These are phyloP conservation scores for Yasuhikotakia modesta DNA, from an alignment of 2,797 vertebrate genomes.

Conservation along the genomic window DNA sequence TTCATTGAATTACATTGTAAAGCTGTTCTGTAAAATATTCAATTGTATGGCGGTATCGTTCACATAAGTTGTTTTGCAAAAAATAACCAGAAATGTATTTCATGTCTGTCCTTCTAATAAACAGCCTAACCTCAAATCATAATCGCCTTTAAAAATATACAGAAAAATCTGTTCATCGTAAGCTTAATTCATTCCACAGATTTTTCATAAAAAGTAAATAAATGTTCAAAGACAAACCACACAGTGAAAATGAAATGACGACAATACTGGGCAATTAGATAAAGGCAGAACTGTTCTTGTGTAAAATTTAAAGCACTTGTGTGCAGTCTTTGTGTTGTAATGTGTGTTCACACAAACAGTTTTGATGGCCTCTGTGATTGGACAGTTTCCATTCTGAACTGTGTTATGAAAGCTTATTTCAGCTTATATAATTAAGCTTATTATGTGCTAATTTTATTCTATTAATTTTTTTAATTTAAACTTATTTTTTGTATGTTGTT, in stretches of 20 bases:
- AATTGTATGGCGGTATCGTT: constrained; percentile 8
- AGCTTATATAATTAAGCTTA: no score
- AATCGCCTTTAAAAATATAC: constrained; percentile 25
- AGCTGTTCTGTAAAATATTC: background rate
- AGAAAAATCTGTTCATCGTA: constrained; percentile 36
- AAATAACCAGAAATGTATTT: constrained; percentile 28
- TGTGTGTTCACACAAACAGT: constrained; percentile 31
- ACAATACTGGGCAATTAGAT: constrained; percentile 48
- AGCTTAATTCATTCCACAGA: constrained; percentile 50
- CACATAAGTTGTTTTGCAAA: constrained; percentile 39
- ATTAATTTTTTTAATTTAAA: no score
- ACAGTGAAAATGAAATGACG: constrained; percentile 47
- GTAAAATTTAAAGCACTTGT: constrained; percentile 46
- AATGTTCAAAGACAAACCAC: constrained; percentile 51
- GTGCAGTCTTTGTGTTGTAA: constrained; percentile 5
- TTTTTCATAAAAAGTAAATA: constrained; percentile 28
- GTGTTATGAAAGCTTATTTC: no score
- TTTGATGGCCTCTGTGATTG: constrained; percentile 16
- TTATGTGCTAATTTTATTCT: no score
- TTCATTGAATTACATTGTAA: constrained; percentile 23
- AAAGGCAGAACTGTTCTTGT: constrained; percentile 23
- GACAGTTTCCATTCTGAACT: no score
- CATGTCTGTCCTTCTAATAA: constrained; percentile 13
- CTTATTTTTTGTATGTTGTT: no score
- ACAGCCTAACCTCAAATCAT: constrained; percentile 28